phyloP scores from a whole-genome alignment of 2,113 vertebrate genomes.

The Morone chrysops region DNA sequence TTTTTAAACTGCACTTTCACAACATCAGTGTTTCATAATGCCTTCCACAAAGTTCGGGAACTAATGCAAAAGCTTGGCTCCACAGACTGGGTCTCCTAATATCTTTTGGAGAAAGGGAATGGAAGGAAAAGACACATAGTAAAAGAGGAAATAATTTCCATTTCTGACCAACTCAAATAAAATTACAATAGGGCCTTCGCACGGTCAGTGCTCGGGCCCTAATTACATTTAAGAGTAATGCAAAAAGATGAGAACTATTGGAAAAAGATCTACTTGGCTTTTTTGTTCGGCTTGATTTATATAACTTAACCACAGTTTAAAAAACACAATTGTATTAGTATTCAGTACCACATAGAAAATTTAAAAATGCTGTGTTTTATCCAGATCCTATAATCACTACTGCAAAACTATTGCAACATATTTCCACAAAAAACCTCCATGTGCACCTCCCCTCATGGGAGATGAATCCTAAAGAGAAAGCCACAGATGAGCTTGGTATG shows the following conservation, averaged over 20 bases:
- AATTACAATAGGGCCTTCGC: neutral
- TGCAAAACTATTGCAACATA: slow-evolving; percentile 22
- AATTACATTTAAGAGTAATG: slow-evolving; percentile 19
- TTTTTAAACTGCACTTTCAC: neutral
- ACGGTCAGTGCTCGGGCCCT: no score
- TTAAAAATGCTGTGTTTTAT: slow-evolving; percentile 19
- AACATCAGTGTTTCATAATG: neutral
- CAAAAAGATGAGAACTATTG: slow-evolving; percentile 21
- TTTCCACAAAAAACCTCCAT: slow-evolving; percentile 36
- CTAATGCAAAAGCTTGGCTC: neutral
- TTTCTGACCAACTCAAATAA: slow-evolving; percentile 17
- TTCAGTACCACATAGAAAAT: slow-evolving; percentile 9
- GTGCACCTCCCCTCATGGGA: slow-evolving; percentile 1
- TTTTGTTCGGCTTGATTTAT: neutral
- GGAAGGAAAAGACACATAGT: slow-evolving; percentile 20
- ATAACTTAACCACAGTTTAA: slow-evolving; percentile 25
- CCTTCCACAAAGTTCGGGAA: neutral
- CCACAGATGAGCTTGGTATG: slow-evolving; percentile 17
- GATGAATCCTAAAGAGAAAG: slow-evolving; percentile 27
- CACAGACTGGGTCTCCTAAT: neutral
- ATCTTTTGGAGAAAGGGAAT: neutral
- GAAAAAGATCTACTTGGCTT: neutral
- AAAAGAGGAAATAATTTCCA: slow-evolving; percentile 33
- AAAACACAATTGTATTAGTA: slow-evolving; percentile 19
- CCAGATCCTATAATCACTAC: slow-evolving; percentile 21